These are phyloP conservation scores for Artibeus lituratus DNA, from an alignment of 2,797 vertebrate species.

Conservation along the genomic window DNA sequence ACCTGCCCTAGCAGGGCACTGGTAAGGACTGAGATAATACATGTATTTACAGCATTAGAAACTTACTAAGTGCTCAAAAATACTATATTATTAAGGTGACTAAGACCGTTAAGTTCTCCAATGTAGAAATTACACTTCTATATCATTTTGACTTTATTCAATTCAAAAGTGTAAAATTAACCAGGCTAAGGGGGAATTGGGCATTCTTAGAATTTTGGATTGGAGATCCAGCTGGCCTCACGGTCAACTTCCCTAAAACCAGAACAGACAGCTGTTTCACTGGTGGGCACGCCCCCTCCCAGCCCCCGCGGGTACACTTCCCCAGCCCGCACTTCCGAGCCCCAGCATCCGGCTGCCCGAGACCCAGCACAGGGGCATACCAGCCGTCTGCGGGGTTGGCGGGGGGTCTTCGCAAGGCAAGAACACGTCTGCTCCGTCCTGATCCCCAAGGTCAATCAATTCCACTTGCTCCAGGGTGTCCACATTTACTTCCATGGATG, in stretches of 20 bases:
- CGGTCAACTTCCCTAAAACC: conserved; percentile 49
- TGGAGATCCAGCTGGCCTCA: neutral
- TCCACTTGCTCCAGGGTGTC: conserved; percentile 97
- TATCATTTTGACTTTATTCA: neutral
- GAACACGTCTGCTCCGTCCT: conserved; percentile 94
- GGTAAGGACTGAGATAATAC: neutral
- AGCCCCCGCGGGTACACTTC: neutral
- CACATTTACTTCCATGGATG: conserved; percentile 98
- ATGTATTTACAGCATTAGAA: neutral
- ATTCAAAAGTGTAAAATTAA: neutral
- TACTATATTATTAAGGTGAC: neutral
- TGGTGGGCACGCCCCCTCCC: neutral
- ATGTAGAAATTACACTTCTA: neutral
- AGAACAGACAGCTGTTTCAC: neutral
- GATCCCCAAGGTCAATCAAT: conserved; percentile 92
- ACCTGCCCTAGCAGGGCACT: neutral
- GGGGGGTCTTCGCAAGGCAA: conserved; percentile 84
- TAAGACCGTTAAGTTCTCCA: neutral
- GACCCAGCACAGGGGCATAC: conserved; percentile 45
- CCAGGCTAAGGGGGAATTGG: neutral
- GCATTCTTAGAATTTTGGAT: neutral
- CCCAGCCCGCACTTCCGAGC: neutral
- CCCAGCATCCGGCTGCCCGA: neutral
- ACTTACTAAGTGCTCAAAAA: neutral
- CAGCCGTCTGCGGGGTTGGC: conserved; percentile 4